Evolutionary conservation across 2,888 invertebrate species (phyloP), one percentile per base, ranked within the genome.

Genomic region (Acheta domesticus): DNA sequence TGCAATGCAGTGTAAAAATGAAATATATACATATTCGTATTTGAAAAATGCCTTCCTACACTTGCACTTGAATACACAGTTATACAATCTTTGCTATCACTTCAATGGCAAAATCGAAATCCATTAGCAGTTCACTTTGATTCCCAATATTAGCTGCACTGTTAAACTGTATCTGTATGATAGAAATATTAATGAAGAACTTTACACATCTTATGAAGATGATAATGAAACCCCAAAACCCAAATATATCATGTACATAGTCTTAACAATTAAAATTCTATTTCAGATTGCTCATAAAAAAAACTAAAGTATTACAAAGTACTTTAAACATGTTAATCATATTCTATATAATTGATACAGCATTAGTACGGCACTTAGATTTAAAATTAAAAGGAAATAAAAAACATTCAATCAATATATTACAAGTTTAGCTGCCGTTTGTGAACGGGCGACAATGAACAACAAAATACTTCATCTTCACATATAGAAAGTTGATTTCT

Each of bases 291-390:
- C 62, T 62, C 62, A 62, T 75, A 75, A 75, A 75, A 79, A 79
- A 74, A 75, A 48, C 19, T 19, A 49, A 78, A 36, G 50, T 49
- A 79, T 79, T 79, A 79, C 78, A 79, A 75, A 79, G 78, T 79
- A 79, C 78, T 50, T 49, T 79, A 79, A 79, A 78, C 78, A 74
- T 75, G 78, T 79, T 79, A 79, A 79, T 79, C 20, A 76, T 62
- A 62, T 62, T 19, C 62, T 62, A 62, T n/a, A 62, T 62, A 62
- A 62, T 19, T 62, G 62, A 62, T 62, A 62, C 62, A 62, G 62
- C n/a, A 62, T 62, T 62, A 62, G 62, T 62, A 19, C 16, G n/a
- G 14, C 16, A 14, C n/a, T 62, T 19, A 62, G 62, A 62, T 62
- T 14, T 62, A 62, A 62, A 62, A 62, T 62, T 62, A 62, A 62